Base-by-base conservation (phyloP, 2,888 invertebrate genomes). In the Luperina nickerlii region DNA sequence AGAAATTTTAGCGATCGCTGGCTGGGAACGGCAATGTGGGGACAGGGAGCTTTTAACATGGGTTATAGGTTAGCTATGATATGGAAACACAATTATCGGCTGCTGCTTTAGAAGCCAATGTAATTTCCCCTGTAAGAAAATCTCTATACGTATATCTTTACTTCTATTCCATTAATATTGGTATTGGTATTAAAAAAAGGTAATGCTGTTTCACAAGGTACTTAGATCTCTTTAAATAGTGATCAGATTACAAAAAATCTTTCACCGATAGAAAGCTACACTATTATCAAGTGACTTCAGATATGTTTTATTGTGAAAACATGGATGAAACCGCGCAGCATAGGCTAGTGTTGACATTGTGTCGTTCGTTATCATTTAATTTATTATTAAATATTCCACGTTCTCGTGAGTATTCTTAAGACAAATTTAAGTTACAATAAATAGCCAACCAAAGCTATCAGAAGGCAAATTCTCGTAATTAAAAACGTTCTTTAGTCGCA, bases 1-100 rank as follows among this genome's bases (percentile, higher is more conserved):
- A 85, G 82, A 82, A 75, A 88, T 80, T 82, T 80, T 51, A 70
- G 75, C 77, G 70, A 79, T 79, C 69, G 51, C 70, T 80, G 15
- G 70, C 54, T 86, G 69, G 68, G 82, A 73, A 68, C 48, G 75
- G 73, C 73, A 32, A 54, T 74, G n/a, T 78, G 24, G 8, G 38
- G 73, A 20, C 38, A 65, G 18, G 67, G 38, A 75, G 87, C 85
- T 87, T 81, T 85, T 81, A 81, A 77, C 76, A 65, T 60, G 54
- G 62, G 63, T 48, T 51, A 74, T 51, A 65, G 48, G 74, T 65
- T 65, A 65, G 45, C 67, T 77, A 45, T 62, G 38, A 69, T 66
- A 80, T 57, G 62, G 78, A 13, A 79, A 83, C 27, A 48, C 13
- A 67, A 85, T 85, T 73, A 83, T 57, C 38, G 38, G 38, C 48